Conservation (phyloP, 2,113 vertebrate genomes). For the Corythaixoides concolor region DNA sequence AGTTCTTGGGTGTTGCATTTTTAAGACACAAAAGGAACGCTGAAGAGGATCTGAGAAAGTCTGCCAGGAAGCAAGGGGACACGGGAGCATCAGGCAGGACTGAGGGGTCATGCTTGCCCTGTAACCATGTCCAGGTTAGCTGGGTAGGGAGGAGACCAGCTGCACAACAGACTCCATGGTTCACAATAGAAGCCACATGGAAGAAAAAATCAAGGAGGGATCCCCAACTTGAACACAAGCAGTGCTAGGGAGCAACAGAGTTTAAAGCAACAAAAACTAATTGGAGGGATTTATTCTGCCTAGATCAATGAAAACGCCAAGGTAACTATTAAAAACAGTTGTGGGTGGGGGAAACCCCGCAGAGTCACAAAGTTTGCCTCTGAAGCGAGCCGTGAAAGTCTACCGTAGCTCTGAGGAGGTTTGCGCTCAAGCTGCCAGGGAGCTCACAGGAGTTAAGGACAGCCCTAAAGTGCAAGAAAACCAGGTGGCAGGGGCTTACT, state of each 20-base stretch:
- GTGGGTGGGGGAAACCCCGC: background rate
- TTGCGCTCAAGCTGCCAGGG: background rate
- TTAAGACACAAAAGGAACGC: background rate
- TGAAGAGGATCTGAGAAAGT: background rate
- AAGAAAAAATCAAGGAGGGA: background rate
- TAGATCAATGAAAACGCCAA: background rate
- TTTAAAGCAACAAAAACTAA: background rate
- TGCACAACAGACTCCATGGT: background rate
- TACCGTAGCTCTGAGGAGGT: background rate
- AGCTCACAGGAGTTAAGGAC: background rate
- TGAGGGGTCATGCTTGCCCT: background rate
- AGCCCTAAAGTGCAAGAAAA: background rate
- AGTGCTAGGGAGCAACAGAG: background rate
- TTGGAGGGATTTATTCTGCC: background rate
- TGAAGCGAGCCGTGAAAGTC: background rate
- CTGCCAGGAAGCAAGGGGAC: background rate
- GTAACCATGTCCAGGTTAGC: background rate
- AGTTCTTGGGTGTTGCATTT: background rate
- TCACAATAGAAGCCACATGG: background rate
- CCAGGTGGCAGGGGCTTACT: background rate
- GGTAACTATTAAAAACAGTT: background rate
- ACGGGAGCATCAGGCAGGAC: background rate
- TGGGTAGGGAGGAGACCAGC: background rate
- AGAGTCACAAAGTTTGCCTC: background rate
- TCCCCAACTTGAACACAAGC: background rate